A percentile compares a stretch with the other conserved stretches of the same genome.
Evolutionary conservation across 2,888 invertebrate genomes (phyloP).

Genomic region (Alloscopus bannaensis): DNA sequence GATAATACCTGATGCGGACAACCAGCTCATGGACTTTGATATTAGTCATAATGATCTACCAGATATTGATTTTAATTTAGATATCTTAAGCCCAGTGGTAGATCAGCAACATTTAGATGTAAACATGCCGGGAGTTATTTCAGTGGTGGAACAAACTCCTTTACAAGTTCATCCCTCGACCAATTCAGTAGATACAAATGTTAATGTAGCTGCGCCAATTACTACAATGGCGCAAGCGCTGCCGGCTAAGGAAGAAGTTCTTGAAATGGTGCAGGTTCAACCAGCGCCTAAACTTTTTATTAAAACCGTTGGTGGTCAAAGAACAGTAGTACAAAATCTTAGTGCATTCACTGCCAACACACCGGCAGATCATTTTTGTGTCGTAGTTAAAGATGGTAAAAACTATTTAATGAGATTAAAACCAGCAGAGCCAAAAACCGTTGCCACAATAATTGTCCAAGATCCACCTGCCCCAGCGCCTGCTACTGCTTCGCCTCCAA

Average conservation of each 20-base stretch:
- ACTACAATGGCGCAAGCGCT: slow-evolving; percentile 3
- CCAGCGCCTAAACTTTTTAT: slow-evolving; percentile 64
- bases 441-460: slow-evolving; percentile 22
- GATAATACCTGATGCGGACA: slow-evolving; percentile 38
- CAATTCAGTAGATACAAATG: slow-evolving; percentile 10
- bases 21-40: slow-evolving; percentile 51
- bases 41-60: slow-evolving; percentile 58
- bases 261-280: slow-evolving; percentile 25
- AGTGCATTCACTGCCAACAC: slow-evolving; percentile 8
- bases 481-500: background rate
- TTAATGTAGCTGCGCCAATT: slow-evolving; percentile 9
- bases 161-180: background rate
- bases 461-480: background rate
- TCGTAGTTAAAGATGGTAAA: slow-evolving; percentile 67
- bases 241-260: slow-evolving; percentile 22
- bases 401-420: slow-evolving; percentile 64
- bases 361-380: slow-evolving; percentile 31
- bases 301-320: slow-evolving; percentile 68
- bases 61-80: slow-evolving; percentile 70
- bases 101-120: slow-evolving; percentile 64
- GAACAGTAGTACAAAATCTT: slow-evolving; percentile 54
- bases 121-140: background rate
- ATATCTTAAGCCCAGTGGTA: slow-evolving; percentile 65
- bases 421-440: slow-evolving; percentile 27
- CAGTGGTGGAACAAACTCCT: background rate